Evolutionary conservation across 2,888 invertebrate genomes (phyloP).

Genomic region (Apamea crenata): DNA sequence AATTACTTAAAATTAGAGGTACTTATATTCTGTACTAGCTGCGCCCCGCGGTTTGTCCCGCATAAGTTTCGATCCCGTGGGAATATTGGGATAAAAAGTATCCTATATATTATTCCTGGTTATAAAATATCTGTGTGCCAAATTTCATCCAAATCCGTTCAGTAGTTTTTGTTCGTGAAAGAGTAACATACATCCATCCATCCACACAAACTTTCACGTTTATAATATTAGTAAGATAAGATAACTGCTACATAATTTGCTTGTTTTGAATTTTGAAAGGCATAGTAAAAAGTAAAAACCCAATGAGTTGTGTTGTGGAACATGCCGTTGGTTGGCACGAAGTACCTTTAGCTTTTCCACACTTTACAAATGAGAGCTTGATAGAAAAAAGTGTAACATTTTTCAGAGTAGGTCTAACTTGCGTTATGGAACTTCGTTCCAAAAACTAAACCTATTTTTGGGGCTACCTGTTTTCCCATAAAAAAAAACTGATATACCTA

Average conservation of each 20-base stretch:
- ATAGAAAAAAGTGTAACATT: not conserved
- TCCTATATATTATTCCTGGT: too few relatives aligned
- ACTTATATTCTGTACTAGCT: not conserved
- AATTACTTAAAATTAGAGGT: not conserved
- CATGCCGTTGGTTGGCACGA: not conserved
- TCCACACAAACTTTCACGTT: too few relatives aligned
- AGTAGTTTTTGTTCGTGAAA: too few relatives aligned
- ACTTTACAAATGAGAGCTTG: not conserved
- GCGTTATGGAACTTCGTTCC: too few relatives aligned
- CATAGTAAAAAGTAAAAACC: not conserved
- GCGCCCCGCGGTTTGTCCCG: too few relatives aligned
- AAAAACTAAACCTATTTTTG: not conserved
- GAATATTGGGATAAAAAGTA: too few relatives aligned
- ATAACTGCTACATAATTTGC: slow-evolving; percentile 9
- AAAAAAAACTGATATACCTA: not conserved
- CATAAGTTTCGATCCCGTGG: too few relatives aligned
- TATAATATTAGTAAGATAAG: too few relatives aligned
- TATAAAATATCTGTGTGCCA: too few relatives aligned
- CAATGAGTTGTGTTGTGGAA: not conserved
- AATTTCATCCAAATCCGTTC: too few relatives aligned
- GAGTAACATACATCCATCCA: too few relatives aligned
- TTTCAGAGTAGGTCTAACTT: not conserved
- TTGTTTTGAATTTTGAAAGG: not conserved
- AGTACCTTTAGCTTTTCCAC: not conserved
- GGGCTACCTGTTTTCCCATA: not conserved